These are phyloP conservation scores for Ischnura elegans DNA, from an alignment of 2,888 invertebrate genomes.

Conservation along the genomic window DNA sequence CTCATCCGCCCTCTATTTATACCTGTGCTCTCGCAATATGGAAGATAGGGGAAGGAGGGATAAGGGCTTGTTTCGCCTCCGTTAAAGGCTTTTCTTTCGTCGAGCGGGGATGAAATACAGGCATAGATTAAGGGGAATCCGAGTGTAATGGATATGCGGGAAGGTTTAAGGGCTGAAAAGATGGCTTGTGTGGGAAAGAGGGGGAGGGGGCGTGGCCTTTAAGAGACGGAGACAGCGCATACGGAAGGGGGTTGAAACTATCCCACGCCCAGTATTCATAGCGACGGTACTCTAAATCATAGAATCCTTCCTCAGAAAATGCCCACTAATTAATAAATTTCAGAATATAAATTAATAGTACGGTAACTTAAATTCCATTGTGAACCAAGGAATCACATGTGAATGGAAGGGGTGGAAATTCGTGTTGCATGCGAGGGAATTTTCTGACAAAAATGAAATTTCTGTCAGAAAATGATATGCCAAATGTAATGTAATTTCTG, in stretches of 20 bases:
- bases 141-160: conserved; percentile 31
- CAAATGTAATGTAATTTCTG: no score
- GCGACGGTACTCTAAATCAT: no score
- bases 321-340: no score
- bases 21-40: not conserved
- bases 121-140: conserved; percentile 10
- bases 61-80: not conserved
- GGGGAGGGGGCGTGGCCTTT: not conserved
- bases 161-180: conserved; percentile 15
- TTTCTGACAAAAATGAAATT: no score
- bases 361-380: no score
- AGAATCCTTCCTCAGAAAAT: no score
- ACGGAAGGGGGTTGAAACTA: not conserved
- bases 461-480: no score
- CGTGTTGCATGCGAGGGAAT: no score
- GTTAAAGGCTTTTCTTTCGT: not conserved
- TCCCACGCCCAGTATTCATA: no score
- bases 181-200: not conserved
- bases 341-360: no score
- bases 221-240: not conserved
- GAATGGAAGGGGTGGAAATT: no score
- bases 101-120: not conserved
- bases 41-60: not conserved
- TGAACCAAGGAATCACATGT: no score
- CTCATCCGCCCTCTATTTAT: not conserved